phyloP scores from a whole-genome alignment of 2,113 vertebrate species.

The Mus spicilegus region DNA sequence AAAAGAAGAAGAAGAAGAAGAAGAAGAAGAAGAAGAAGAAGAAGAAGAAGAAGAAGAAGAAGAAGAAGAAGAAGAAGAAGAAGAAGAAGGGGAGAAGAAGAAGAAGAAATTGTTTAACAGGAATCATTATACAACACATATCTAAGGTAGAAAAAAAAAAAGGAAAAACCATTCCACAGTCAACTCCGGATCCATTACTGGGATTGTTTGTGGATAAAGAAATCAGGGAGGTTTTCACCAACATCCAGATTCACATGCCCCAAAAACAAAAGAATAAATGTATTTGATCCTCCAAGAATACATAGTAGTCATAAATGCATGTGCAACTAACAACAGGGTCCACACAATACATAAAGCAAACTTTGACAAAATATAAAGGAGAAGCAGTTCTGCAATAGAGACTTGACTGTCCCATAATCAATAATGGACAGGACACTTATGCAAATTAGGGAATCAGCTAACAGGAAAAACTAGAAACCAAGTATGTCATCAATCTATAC shows the following conservation, averaged over 20 bases:
- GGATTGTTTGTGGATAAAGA: background rate
- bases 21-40: no score
- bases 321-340: background rate
- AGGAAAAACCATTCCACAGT: background rate
- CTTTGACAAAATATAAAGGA: background rate
- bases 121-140: background rate
- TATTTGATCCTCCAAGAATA: background rate
- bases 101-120: no score
- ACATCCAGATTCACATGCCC: slow-evolving; percentile 29
- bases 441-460: background rate
- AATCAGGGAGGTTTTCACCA: background rate
- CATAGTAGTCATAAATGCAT: background rate
- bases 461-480: background rate
- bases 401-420: background rate
- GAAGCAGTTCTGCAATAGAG: background rate
- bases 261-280: background rate
- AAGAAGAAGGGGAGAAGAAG: no score
- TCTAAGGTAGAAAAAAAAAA: background rate
- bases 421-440: background rate
- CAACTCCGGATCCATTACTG: background rate
- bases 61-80: no score
- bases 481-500: background rate
- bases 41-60: no score
- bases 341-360: slow-evolving; percentile 16
- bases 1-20: no score